A percentile compares a stretch with the other conserved stretches of the same genome.
Conservation (phyloP, 2,888 invertebrate species). For the Dryadula phaetusa region DNA sequence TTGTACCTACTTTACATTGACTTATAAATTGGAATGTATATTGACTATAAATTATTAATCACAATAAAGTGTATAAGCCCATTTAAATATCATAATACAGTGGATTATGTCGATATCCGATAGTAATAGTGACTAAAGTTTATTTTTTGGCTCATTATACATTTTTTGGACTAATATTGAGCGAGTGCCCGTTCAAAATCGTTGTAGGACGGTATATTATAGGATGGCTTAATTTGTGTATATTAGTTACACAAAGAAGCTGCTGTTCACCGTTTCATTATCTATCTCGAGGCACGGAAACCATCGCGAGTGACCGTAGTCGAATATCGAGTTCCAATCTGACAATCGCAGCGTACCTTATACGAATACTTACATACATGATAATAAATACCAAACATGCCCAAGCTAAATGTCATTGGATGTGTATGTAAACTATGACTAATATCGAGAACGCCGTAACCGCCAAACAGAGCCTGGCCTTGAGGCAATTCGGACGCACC, state of each 20-base stretch:
- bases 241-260: slow-evolving; percentile 16
- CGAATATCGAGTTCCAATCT: slow-evolving; percentile 51
- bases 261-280: background rate
- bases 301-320: slow-evolving; percentile 15
- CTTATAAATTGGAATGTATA: slow-evolving; percentile 48
- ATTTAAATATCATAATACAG: slow-evolving; percentile 21
- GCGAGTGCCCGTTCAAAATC: slow-evolving; percentile 4
- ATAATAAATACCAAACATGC: slow-evolving; percentile 76
- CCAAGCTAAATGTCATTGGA: slow-evolving; percentile 78
- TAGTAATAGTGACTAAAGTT: slow-evolving; percentile 20
- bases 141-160: slow-evolving; percentile 21
- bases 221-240: slow-evolving; percentile 12
- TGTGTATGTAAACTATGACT: slow-evolving; percentile 79
- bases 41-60: slow-evolving; percentile 31
- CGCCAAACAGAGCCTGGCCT: slow-evolving; percentile 75
- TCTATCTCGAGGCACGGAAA: background rate
- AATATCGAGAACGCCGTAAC: slow-evolving; percentile 79
- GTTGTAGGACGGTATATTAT: slow-evolving; percentile 16
- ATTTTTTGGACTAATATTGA: slow-evolving; percentile 11
- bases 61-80: slow-evolving; percentile 24
- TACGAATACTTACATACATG: slow-evolving; percentile 72
- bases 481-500: slow-evolving; percentile 67
- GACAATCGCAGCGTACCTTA: slow-evolving; percentile 73
- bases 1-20: slow-evolving; percentile 60
- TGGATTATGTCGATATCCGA: slow-evolving; percentile 17